These are phyloP conservation scores for Pammene fasciana DNA, from an alignment of 2,888 invertebrate species.

Conservation along the genomic window DNA sequence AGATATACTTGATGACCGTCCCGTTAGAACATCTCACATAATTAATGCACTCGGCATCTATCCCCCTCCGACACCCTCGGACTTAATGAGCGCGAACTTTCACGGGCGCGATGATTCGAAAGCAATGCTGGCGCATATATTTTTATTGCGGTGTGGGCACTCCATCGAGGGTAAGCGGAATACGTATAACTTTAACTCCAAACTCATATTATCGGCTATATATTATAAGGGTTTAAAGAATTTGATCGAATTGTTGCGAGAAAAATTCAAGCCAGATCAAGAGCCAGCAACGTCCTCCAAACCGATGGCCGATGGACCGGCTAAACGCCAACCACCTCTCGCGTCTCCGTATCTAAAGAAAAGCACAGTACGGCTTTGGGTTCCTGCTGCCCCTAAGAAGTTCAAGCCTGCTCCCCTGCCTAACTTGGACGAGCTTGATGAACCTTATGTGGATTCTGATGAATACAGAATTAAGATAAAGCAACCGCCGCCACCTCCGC, in stretches of 20 bases:
- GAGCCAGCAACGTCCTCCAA: slow-evolving; percentile 46
- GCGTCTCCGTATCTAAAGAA: slow-evolving; percentile 70
- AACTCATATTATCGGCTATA: slow-evolving; percentile 68
- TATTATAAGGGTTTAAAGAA: slow-evolving; percentile 67
- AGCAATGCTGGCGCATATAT: slow-evolving; percentile 70
- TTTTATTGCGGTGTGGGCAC: slow-evolving; percentile 59
- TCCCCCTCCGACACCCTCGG: slow-evolving; percentile 59
- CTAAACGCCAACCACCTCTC: slow-evolving; percentile 51
- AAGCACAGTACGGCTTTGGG: slow-evolving; percentile 60
- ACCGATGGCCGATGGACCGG: no score
- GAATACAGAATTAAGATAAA: slow-evolving; percentile 51
- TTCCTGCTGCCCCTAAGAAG: slow-evolving; percentile 54
- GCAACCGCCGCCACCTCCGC: slow-evolving; percentile 62
- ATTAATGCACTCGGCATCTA: slow-evolving; percentile 63
- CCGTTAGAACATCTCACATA: slow-evolving; percentile 56
- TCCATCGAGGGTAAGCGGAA: slow-evolving; percentile 61
- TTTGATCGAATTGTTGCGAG: slow-evolving; percentile 58
- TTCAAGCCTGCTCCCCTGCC: slow-evolving; percentile 63
- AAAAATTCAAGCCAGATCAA: slow-evolving; percentile 61
- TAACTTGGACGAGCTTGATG: slow-evolving; percentile 66
- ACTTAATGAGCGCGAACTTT: slow-evolving; percentile 66
- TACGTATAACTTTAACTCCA: slow-evolving; percentile 65
- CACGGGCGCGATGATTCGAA: slow-evolving; percentile 66
- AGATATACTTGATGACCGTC: slow-evolving; percentile 69
- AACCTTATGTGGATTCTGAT: slow-evolving; percentile 68